Base-by-base conservation (phyloP, 2,113 vertebrate genomes). In the Numenius arquata region DNA sequence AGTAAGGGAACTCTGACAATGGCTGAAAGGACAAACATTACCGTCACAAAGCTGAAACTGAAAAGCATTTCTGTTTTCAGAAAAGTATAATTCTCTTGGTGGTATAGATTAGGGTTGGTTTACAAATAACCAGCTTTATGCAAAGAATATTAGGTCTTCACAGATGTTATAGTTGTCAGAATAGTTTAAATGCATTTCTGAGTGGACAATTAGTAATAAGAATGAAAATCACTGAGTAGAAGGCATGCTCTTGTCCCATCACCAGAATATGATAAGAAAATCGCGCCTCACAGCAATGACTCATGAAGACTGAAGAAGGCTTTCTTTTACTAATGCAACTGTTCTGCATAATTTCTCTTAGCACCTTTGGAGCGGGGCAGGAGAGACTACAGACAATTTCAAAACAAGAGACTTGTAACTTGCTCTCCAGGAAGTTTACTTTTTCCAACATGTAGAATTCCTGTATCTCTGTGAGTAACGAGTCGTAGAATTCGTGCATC, bases 41-140 rank as follows among this genome's bases (percentile, higher is more conserved):
- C n/a, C 75, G 75, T 89, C 89, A 90, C 43, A 62, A 89, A 52
- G 45, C 27, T 87, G 67, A 88, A 94, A 89, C 73, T 90, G 77
- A 93, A 95, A 96, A 97, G 76, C 43, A 85, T 41, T 92, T 86
- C 73, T 95, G 73, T 88, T 86, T 70, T 74, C 74, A 89, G 79
- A 84, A 86, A 84, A 77, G 48, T 70, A 73, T 86, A 48, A 43
- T 85, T 82, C 72, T 71, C 63, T 36, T 55, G 47, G 26, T 14
- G 15, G 73, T 67, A 50, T 43, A 53, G 56, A 68, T 73, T 74
- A 84, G 74, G 27, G 17, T n/a, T 82, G 13, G n/a, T 71, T 91
- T 79, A 17, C 53, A 27, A 85, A 48, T 61, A 79, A 62, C 15
- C 32, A 81, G 62, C 18, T 50, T 77, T 84, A 50, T 14, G 13